Conservation (phyloP, 30 jellyfish, hydroid and myxozoan genomes). For the Aurelia sp. region DNA sequence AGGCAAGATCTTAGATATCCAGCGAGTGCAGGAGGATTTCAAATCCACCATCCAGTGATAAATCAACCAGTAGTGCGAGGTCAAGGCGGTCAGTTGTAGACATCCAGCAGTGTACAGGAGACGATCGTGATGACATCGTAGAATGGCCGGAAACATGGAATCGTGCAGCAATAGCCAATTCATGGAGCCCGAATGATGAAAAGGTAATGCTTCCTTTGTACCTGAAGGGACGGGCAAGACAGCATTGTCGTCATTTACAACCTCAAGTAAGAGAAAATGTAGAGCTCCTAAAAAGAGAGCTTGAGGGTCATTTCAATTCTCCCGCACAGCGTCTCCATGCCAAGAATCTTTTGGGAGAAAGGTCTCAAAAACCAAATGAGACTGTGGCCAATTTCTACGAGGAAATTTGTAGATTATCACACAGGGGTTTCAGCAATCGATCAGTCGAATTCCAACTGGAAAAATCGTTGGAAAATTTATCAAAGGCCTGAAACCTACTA, state of each 20-base stretch:
- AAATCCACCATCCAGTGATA: too few relatives aligned
- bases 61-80: too few relatives aligned
- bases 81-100: not conserved
- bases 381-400: conserved; percentile 14
- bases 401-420: conserved; percentile 19
- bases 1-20: too few relatives aligned
- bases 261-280: not conserved
- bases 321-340: too few relatives aligned
- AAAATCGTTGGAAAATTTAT: not conserved
- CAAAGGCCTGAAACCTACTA: conserved; percentile 23
- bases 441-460: conserved; percentile 17
- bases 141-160: conserved; percentile 27
- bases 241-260: conserved; percentile 13
- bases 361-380: conserved; percentile 20
- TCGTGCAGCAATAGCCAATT: conserved; percentile 4
- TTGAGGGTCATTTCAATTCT: too few relatives aligned
- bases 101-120: conserved; percentile 16
- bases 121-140: conserved; percentile 5
- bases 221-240: conserved; percentile 31
- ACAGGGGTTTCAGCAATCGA: conserved; percentile 16
- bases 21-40: too few relatives aligned
- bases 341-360: too few relatives aligned
- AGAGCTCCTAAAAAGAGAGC: too few relatives aligned
- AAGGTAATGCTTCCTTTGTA: conserved; percentile 27
- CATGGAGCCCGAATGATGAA: not conserved